Evolutionary conservation across 2,113 vertebrate species (phyloP).

Genomic region (Amphilophus citrinellus): DNA sequence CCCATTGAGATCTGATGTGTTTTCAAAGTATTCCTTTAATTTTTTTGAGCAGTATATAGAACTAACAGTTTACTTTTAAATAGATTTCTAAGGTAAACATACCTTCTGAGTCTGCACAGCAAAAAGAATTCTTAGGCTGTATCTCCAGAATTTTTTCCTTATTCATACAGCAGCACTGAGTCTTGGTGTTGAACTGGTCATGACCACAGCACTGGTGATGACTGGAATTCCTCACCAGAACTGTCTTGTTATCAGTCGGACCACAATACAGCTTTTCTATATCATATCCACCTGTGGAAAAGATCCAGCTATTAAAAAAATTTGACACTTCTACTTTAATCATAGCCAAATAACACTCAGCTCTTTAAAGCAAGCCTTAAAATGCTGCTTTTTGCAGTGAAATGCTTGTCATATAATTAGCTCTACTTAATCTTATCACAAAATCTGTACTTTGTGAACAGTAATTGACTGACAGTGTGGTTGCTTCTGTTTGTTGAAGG

Average conservation of each 20-base stretch:
- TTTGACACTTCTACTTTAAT: not conserved
- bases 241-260: not conserved
- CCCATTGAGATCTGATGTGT: too few relatives aligned
- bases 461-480: accelerated
- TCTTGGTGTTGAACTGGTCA: not conserved
- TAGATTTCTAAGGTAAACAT: not conserved
- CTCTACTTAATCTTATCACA: too few relatives aligned
- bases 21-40: too few relatives aligned
- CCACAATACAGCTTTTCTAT: accelerated
- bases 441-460: not conserved
- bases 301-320: accelerated
- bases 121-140: not conserved
- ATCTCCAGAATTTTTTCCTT: not conserved
- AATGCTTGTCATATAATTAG: too few relatives aligned
- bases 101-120: not conserved
- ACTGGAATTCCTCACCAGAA: not conserved
- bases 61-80: not conserved
- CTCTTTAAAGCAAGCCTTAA: too few relatives aligned
- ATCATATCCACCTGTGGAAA: not conserved
- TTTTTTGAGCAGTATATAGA: too few relatives aligned
- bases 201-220: not conserved
- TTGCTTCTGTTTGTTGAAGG: accelerated
- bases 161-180: not conserved
- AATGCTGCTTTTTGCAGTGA: too few relatives aligned
- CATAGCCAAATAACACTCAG: too few relatives aligned